Evolutionary conservation across 1,140 invertebrate species (phyloP), one percentile per base, ranked within the genome.

Genomic region (Zaprionus inermis): DNA sequence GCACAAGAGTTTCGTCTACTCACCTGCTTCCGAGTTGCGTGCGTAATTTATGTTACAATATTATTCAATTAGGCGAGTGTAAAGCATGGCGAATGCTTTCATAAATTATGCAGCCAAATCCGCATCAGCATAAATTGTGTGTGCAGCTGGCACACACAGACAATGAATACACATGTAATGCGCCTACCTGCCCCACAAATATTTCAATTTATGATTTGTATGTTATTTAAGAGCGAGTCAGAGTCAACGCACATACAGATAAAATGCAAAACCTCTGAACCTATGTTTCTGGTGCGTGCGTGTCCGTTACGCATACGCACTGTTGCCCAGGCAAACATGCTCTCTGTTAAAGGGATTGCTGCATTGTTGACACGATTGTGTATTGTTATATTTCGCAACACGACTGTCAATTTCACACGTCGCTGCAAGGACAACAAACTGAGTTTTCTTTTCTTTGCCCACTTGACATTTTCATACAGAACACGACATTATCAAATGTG

Each of bases 371-470:
- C 9, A 46, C 16, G 16, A 46, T 18, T 18, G 18, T 11, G 3
- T 46, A 3, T 20, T 28, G 49, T 52, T 51, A 56, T 63, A 56
- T 59, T 52, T 61, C 58, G 59, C 80, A 72, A 63, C 76, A 83
- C 66, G 68, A 81, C 61, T 80, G 88, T 79, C 81, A 81, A 89
- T 89, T 89, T 89, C 80, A 89, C 84, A 89, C 75, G 74, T 89
- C 85, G 75, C 72, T 89, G 84, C 75, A 84, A 65, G 69, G 74
- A 60, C 66, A 64, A 49, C 34, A 55, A 65, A 55, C 52, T 67
- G 64, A 77, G 67, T 5, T 28, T 28, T 28, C 4, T 24, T 24
- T 24, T 24, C 5, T 44, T 69, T 32, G 64, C 60, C 72, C 55
- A 60, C 77, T 84, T 72, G 69, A 61, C 49, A 55, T 63, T 72